These are phyloP conservation scores for Lasioglossum figueresi DNA, from an alignment of 2,888 invertebrate species.

Conservation along the genomic window DNA sequence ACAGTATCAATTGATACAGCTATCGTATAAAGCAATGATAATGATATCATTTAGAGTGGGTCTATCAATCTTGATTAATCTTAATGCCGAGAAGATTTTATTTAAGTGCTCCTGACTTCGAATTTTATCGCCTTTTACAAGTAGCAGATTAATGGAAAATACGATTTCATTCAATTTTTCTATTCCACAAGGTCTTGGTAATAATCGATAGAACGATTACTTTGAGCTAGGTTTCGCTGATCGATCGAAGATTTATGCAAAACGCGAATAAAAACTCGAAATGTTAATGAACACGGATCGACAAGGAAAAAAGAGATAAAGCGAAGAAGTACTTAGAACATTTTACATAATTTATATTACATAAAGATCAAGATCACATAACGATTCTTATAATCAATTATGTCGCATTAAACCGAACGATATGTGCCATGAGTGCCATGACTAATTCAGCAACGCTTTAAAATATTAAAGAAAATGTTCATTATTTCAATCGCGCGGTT, in stretches of 20 bases:
- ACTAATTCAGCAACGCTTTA: not conserved
- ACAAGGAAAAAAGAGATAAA: not conserved
- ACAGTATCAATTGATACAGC: not conserved
- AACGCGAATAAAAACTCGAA: slow-evolving; percentile 13
- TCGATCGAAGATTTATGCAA: slow-evolving; percentile 20
- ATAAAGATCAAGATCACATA: not conserved
- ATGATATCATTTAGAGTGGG: too few species aligned
- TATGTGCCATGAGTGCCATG: not conserved
- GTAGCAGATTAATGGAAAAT: not conserved
- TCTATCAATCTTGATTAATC: too few species aligned
- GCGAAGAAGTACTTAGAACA: not conserved
- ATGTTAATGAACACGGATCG: not conserved
- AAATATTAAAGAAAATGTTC: not conserved
- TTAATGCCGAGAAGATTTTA: not conserved
- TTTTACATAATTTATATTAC: not conserved
- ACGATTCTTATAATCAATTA: not conserved
- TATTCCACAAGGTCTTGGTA: not conserved
- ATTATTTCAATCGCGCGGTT: not conserved
- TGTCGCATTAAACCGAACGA: not conserved
- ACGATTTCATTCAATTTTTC: not conserved
- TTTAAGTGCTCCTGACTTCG: too few species aligned
- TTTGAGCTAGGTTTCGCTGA: not conserved
- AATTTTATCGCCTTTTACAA: not conserved
- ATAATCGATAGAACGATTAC: not conserved
- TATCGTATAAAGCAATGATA: too few species aligned